Percentiles rank a stretch among this genome's conserved stretches.
Evolutionary conservation across 2,113 vertebrate genomes (phyloP).

Genomic region (Eptatretus burgeri): DNA sequence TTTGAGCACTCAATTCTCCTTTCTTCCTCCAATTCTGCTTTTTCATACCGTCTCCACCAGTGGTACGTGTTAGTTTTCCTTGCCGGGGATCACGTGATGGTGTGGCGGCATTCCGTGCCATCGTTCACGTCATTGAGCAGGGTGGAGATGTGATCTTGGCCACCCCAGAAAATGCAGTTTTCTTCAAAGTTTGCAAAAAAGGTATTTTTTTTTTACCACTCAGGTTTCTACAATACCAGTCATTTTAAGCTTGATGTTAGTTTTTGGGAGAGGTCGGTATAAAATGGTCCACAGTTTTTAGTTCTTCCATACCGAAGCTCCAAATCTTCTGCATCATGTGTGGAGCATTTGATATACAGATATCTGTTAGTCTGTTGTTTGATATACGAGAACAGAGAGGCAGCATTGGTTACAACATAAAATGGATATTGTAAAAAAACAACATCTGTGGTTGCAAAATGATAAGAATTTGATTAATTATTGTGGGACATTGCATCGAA

Average conservation of each 20-base stretch:
- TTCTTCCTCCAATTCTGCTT: too few species aligned
- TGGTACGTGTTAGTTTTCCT: constrained; percentile 50
- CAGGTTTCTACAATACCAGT: too few species aligned
- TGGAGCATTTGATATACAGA: background rate
- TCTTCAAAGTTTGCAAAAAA: constrained; percentile 69
- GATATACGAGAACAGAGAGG: too few species aligned
- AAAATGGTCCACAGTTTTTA: background rate
- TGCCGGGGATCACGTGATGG: constrained; percentile 52
- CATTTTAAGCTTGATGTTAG: background rate
- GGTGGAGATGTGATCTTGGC: constrained; percentile 43
- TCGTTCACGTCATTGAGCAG: constrained; percentile 40
- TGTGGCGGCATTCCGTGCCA: constrained; percentile 51
- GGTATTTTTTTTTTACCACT: constrained; percentile 18
- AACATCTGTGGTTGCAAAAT: too few species aligned
- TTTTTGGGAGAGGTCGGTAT: background rate
- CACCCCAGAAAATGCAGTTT: constrained; percentile 51
- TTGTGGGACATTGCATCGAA: too few species aligned
- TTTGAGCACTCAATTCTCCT: too few species aligned
- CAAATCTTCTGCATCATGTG: background rate
- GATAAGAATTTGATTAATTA: too few species aligned
- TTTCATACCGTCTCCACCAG: constrained; percentile 13
- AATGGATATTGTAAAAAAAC: too few species aligned
- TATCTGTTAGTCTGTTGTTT: background rate
- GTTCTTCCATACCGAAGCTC: background rate
- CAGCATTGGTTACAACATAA: too few species aligned